Conservation (phyloP, 2,888 invertebrate genomes). For the Masnerella sp. region DNA sequence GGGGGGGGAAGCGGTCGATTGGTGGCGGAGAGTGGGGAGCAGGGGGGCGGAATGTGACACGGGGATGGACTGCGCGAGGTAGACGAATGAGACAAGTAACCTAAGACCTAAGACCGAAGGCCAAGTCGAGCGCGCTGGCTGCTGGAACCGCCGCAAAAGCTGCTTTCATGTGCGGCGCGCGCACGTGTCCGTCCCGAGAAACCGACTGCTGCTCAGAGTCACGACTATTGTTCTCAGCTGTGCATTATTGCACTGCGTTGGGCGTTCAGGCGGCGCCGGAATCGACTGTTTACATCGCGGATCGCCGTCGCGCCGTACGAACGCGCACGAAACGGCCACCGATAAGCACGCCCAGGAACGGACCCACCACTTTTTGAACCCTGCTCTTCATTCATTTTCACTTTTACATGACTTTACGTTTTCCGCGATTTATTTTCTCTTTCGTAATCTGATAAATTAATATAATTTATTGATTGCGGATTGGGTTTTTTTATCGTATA, state of each 20-base stretch:
- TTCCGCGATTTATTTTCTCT: too few relatives aligned
- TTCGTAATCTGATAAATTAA: too few relatives aligned
- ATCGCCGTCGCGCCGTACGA: not conserved
- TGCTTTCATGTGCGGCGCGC: conserved; percentile 29
- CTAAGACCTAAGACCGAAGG: conserved; percentile 2
- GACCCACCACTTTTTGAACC: too few relatives aligned
- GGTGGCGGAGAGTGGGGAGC: conserved; percentile 21
- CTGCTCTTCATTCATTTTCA: too few relatives aligned
- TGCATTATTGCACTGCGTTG: conserved; percentile 10
- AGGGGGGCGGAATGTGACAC: conserved; percentile 32
- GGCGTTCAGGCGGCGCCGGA: conserved; percentile 17
- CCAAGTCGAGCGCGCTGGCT: too few relatives aligned
- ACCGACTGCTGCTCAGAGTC: not conserved
- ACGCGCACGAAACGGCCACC: too few relatives aligned
- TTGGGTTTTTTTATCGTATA: too few relatives aligned
- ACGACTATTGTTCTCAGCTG: conserved; percentile 10
- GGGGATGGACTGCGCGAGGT: conserved; percentile 32
- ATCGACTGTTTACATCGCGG: conserved; percentile 24
- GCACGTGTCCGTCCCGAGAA: conserved; percentile 17
- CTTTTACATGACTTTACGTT: too few relatives aligned
- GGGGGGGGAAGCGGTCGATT: conserved; percentile 19
- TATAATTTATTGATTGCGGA: too few relatives aligned
- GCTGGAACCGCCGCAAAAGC: too few relatives aligned
- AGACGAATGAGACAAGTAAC: conserved; percentile 29
- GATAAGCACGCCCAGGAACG: too few relatives aligned